Base-by-base conservation (phyloP, 2,888 invertebrate species). In the Branchipolynoe longqiensis region DNA sequence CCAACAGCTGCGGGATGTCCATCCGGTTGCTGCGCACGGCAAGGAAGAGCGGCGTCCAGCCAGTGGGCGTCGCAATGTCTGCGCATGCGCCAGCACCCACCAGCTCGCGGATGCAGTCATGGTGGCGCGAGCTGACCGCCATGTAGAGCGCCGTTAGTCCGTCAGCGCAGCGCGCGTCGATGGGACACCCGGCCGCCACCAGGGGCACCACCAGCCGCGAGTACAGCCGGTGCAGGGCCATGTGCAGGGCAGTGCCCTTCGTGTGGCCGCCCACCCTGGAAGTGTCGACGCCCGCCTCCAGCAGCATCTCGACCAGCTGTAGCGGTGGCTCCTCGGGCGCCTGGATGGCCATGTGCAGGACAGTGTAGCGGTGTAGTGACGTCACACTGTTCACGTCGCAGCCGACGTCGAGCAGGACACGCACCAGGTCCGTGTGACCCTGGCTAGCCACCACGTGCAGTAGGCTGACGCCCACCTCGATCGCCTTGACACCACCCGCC, bases 81-180 rank as follows among this genome's bases (percentile, higher is more conserved):
- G 56, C 78, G 31, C 73, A 38, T 0, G 85, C 85, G 8, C 85
- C 85, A 0, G 59, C 58, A 12, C 18, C 14, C n/a, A 78, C 78
- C 59, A 85, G 33, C 81, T 31, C 56, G 28, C 28, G 1, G 18
- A 81, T 56, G 12, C 31, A 48, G 54, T 58, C 78, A 36, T 25
- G n/a, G 28, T 81, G n/a, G 14, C 59, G 22, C 1, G 8, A 6
- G n/a, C 38, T 40, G 38, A 59, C 59, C 25, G 85, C 58, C 33
- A 78, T 85, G n/a, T 74, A 58, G 1, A 85, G 59, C n/a, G 85
- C 59, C 25, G 85, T 81, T 6, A 78, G 38, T 6, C 62, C 56
- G 22, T 36, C 28, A 33, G 38, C 56, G 18, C 36, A 78, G 3
- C 18, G 48, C 6, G 28, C 58, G 59, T 85, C 81, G 1, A 84